These are phyloP conservation scores for Entosphenus tridentatus DNA, from an alignment of 2,113 vertebrate genomes.

Conservation along the genomic window DNA sequence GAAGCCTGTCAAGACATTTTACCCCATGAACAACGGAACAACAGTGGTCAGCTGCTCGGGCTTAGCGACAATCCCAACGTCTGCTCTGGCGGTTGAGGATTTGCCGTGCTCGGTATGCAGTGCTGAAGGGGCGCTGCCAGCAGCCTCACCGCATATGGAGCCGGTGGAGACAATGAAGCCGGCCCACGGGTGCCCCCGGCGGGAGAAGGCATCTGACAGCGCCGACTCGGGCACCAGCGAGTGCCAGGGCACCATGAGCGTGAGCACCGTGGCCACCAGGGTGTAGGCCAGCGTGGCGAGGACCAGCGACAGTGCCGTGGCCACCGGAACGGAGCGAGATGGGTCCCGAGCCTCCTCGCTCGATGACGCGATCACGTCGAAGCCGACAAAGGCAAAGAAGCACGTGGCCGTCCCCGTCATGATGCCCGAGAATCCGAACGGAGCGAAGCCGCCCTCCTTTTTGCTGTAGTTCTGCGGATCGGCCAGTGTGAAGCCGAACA, in stretches of 20 bases:
- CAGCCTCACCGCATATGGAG: conserved; percentile 78
- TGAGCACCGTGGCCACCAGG: conserved; percentile 61
- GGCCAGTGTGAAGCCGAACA: conserved; percentile 59
- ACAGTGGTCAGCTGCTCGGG: too few relatives aligned
- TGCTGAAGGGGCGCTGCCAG: not conserved
- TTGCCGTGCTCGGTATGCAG: too few relatives aligned
- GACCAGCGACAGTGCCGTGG: conserved; percentile 48
- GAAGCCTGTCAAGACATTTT: too few relatives aligned
- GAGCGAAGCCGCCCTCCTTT: conserved; percentile 58
- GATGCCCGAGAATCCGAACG: conserved; percentile 58
- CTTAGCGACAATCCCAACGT: too few relatives aligned
- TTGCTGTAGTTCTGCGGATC: conserved; percentile 57
- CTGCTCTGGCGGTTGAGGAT: too few relatives aligned
- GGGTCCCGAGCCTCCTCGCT: conserved; percentile 77
- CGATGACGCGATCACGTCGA: conserved; percentile 73
- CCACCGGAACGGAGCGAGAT: conserved; percentile 45
- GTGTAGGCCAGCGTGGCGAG: conserved; percentile 53
- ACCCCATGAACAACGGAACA: too few relatives aligned
- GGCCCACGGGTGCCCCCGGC: conserved; percentile 72
- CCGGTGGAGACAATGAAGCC: conserved; percentile 61
- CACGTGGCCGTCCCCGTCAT: conserved; percentile 75
- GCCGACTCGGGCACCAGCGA: conserved; percentile 59
- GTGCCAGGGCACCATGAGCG: conserved; percentile 77
- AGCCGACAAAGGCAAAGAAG: conserved; percentile 82
- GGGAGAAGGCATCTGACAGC: conserved; percentile 64